Conservation (phyloP, 1,140 invertebrate genomes). For the Drosophila suzukii region DNA sequence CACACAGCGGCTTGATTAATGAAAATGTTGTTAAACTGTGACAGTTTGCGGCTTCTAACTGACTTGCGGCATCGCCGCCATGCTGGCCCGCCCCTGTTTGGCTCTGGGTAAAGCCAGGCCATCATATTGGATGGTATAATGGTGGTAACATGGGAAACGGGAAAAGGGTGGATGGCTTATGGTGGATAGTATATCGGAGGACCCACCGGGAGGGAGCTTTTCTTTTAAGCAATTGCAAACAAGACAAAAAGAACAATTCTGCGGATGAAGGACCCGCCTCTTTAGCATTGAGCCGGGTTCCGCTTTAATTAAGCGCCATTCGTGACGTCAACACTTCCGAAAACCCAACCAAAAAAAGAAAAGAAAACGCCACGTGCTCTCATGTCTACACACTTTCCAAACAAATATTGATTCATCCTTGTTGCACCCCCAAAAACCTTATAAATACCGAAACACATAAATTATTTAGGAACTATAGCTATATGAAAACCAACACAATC, state of each 20-base stretch:
- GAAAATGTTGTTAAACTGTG: slow-evolving; percentile 80
- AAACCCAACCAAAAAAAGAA: background rate
- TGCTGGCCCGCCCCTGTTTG: slow-evolving; percentile 30
- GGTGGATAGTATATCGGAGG: background rate
- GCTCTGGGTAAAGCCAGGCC: slow-evolving; percentile 1
- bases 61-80: slow-evolving; percentile 42
- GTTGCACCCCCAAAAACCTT: background rate
- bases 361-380: background rate
- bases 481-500: no score
- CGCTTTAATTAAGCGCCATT: slow-evolving; percentile 43
- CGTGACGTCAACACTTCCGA: slow-evolving; percentile 35
- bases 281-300: slow-evolving; percentile 42
- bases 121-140: slow-evolving; percentile 5
- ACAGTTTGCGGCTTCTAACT: slow-evolving; percentile 76
- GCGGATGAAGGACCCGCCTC: slow-evolving; percentile 30
- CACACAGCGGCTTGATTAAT: slow-evolving; percentile 67
- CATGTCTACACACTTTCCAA: background rate
- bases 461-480: background rate
- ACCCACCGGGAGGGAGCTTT: background rate
- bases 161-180: background rate
- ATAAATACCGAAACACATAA: slow-evolving; percentile 1
- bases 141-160: background rate
- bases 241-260: slow-evolving; percentile 23
- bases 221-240: slow-evolving; percentile 20
- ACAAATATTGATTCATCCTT: slow-evolving; percentile 4